Conservation (phyloP, 2,113 vertebrate genomes). For the Steatornis caripensis region DNA sequence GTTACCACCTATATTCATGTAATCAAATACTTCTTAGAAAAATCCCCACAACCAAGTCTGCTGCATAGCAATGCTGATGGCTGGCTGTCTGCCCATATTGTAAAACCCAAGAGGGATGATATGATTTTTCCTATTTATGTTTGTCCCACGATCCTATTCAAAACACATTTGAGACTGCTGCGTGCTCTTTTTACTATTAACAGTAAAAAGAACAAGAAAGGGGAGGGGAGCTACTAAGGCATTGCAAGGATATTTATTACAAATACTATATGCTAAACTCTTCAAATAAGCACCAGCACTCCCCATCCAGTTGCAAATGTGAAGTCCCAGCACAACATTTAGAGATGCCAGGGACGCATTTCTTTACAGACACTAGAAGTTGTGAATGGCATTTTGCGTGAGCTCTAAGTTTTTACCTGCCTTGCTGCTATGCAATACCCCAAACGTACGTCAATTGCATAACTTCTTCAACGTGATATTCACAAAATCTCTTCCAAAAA, state of each 20-base stretch:
- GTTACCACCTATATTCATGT: neutral
- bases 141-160: neutral
- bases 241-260: neutral
- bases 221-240: neutral
- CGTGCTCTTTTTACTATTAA: neutral
- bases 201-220: neutral
- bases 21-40: neutral
- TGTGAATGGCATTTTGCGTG: neutral
- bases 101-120: neutral
- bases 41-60: neutral
- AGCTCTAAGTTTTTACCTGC: neutral
- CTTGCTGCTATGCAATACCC: neutral
- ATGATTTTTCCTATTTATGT: neutral
- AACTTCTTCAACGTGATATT: neutral
- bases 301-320: neutral
- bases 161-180: neutral
- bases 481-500: neutral
- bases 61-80: neutral
- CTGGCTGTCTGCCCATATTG: neutral
- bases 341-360: neutral
- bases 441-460: accelerated
- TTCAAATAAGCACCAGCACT: neutral
- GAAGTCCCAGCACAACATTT: neutral
- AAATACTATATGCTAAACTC: neutral
- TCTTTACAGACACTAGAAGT: neutral